These are phyloP conservation scores for Tethya wilhelma DNA, from an alignment of 37 sponge, comb jelly and placozoan species.

Conservation along the genomic window DNA sequence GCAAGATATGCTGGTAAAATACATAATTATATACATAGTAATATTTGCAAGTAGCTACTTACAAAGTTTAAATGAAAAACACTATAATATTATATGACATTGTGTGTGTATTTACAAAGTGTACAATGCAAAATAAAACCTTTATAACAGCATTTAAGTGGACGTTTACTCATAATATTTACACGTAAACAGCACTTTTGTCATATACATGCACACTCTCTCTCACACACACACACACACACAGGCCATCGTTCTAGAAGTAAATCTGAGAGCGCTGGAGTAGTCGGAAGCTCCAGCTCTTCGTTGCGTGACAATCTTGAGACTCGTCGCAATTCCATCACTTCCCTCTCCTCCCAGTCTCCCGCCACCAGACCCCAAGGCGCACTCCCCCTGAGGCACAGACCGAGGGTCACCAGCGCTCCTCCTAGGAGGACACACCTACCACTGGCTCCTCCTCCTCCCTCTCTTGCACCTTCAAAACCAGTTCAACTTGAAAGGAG, in stretches of 20 bases:
- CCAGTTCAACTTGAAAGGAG: background rate
- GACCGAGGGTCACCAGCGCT: slow-evolving; percentile 7
- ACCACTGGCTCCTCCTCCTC: background rate
- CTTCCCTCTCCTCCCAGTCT: background rate
- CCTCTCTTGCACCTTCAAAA: background rate
- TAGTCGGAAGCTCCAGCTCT: too few relatives aligned
- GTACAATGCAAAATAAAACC: too few relatives aligned
- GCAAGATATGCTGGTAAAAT: slow-evolving; percentile 17
- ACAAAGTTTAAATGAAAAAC: background rate
- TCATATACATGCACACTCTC: too few relatives aligned
- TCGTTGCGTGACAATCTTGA: slow-evolving; percentile 5
- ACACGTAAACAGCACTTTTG: too few relatives aligned
- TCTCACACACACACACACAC: background rate
- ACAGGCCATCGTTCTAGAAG: background rate
- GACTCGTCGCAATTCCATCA: slow-evolving; percentile 5
- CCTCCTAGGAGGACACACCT: background rate
- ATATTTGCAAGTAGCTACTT: background rate
- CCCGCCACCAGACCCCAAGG: background rate
- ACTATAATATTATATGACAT: too few relatives aligned
- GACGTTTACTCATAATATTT: too few relatives aligned
- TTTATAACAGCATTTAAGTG: too few relatives aligned
- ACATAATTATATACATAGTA: background rate
- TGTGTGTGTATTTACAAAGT: too few relatives aligned
- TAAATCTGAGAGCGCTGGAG: background rate
- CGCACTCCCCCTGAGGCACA: background rate